phyloP scores from a whole-genome alignment of 2,113 vertebrate genomes.

The Diadophis punctatus region DNA sequence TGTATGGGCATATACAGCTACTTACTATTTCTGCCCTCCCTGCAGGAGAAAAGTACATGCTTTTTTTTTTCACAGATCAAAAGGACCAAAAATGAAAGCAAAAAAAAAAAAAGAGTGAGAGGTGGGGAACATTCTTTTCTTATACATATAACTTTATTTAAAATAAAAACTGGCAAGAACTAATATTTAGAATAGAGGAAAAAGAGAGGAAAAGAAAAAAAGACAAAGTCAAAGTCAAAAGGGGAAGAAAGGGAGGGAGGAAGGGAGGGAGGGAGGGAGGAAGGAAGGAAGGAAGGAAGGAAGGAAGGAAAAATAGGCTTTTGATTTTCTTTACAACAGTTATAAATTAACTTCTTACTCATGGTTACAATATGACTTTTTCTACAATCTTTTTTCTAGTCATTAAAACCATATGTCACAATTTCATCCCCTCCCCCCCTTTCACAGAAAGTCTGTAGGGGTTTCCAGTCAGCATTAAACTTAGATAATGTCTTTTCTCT shows the following conservation, averaged over 20 bases:
- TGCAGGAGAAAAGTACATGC: not conserved
- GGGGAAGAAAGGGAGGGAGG: too few species aligned
- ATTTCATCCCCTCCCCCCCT: not conserved
- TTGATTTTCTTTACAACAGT: not conserved
- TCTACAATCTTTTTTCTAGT: not conserved
- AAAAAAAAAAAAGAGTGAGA: not conserved
- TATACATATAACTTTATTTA: not conserved
- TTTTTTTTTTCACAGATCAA: not conserved
- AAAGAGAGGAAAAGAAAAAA: not conserved
- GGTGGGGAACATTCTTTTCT: not conserved
- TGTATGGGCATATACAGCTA: not conserved
- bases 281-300: not conserved
- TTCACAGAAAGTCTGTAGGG: not conserved
- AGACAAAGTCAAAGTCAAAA: not conserved
- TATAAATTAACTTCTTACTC: not conserved
- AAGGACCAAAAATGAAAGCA: not conserved
- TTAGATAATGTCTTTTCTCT: not conserved
- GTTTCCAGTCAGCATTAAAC: not conserved
- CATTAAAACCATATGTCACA: not conserved
- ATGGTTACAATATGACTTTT: not conserved
- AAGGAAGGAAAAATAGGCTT: not conserved
- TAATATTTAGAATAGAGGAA: not conserved
- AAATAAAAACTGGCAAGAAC: not conserved
- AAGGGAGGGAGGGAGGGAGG: not conserved
- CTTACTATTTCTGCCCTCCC: not conserved